Conservation (phyloP, 2,113 vertebrate species). For the Todiramphus saurophagus region DNA sequence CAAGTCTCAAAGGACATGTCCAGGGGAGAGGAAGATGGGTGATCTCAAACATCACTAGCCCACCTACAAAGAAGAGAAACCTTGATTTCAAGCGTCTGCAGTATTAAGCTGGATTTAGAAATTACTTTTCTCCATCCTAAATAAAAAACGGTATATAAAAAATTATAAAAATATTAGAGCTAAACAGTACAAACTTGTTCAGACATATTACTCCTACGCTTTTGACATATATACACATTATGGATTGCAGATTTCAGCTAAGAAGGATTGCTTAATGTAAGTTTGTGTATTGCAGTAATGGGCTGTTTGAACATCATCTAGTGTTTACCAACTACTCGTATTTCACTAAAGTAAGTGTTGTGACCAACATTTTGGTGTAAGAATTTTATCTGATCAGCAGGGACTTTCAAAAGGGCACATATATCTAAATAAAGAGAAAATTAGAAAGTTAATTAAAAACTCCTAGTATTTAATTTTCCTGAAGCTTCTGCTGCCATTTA, state of each 20-base stretch:
- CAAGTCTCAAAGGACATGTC: background rate
- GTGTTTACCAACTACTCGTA: background rate
- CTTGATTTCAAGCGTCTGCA: background rate
- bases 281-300: background rate
- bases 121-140: background rate
- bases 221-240: background rate
- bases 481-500: background rate
- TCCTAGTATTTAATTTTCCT: background rate
- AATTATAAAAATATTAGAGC: background rate
- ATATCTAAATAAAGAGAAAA: background rate
- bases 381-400: background rate
- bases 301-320: background rate
- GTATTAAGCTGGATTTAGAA: background rate
- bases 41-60: background rate
- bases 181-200: background rate
- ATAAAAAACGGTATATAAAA: background rate
- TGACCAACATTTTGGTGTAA: background rate
- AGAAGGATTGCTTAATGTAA: background rate
- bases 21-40: background rate
- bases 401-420: background rate
- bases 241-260: background rate
- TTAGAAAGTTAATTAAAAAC: background rate
- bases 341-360: background rate
- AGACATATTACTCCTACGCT: background rate
- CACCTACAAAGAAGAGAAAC: background rate